Percentiles rank a stretch among this genome's conserved stretches.
These are phyloP conservation scores for Paedocypris sp. DNA, from an alignment of 2,113 vertebrate genomes.

Conservation along the genomic window DNA sequence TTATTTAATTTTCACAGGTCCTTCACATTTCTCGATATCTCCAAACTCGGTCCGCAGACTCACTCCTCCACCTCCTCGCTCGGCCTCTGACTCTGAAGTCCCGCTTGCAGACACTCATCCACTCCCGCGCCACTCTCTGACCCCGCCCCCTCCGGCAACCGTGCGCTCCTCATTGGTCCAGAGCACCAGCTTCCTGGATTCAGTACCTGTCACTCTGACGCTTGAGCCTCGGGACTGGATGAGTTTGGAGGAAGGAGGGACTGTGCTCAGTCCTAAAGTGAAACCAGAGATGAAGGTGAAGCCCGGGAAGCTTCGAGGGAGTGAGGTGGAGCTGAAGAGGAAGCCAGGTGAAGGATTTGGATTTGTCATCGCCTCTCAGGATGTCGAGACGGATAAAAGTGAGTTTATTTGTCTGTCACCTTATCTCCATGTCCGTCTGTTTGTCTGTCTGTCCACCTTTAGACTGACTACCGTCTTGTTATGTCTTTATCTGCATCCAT, in stretches of 20 bases:
- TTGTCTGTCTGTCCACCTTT: too few species aligned
- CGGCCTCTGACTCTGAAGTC: conserved; percentile 27
- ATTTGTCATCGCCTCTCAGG: conserved; percentile 65
- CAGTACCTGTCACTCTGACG: conserved; percentile 61
- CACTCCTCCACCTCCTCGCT: conserved; percentile 38
- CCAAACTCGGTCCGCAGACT: conserved; percentile 45
- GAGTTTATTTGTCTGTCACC: conserved; percentile 28
- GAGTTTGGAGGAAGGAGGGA: conserved; percentile 49
- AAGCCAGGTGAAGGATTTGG: conserved; percentile 60
- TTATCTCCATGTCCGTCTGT: too few species aligned
- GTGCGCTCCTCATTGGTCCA: conserved; percentile 49
- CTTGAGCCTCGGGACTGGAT: conserved; percentile 58
- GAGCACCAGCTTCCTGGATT: conserved; percentile 68
- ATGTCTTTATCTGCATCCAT: too few species aligned
- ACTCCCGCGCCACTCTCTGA: conserved; percentile 10
- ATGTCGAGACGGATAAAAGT: conserved; percentile 49
- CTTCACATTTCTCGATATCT: conserved; percentile 32
- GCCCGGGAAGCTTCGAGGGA: conserved; percentile 12
- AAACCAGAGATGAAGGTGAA: conserved; percentile 23
- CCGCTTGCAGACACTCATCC: conserved; percentile 5
- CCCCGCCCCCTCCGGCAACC: conserved; percentile 17
- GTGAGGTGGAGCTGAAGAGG: conserved; percentile 61
- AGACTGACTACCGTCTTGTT: too few species aligned
- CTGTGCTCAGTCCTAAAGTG: conserved; percentile 27
- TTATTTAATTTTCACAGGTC: conserved; percentile 28